Conservation (phyloP, 2,888 invertebrate genomes). For the Coelopa pilipes region DNA sequence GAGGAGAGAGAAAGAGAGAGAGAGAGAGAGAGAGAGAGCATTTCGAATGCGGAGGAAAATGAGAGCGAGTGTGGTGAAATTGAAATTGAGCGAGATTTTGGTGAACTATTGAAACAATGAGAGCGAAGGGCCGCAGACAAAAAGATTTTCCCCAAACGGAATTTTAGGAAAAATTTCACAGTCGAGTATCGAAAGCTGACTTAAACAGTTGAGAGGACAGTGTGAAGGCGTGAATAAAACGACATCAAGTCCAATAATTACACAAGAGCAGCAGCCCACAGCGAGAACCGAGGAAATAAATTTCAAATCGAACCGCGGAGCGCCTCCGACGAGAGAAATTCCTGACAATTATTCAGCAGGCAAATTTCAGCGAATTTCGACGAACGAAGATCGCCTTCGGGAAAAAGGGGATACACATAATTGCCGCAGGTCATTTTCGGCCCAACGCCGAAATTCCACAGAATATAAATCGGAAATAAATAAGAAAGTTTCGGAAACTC, state of each 20-base stretch:
- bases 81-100: neutral
- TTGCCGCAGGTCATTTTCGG: neutral
- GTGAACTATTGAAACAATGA: too few relatives aligned
- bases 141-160: constrained; percentile 10
- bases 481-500: too few relatives aligned
- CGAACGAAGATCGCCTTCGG: too few relatives aligned
- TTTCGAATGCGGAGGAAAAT: neutral
- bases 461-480: too few relatives aligned
- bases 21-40: neutral
- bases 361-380: too few relatives aligned
- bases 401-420: too few relatives aligned
- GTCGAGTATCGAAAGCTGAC: constrained; percentile 48
- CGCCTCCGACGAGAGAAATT: too few relatives aligned
- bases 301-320: neutral
- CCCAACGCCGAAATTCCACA: neutral
- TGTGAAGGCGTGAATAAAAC: neutral
- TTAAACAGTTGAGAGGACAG: constrained; percentile 41
- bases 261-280: constrained; percentile 45
- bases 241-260: constrained; percentile 41
- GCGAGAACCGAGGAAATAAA: neutral
- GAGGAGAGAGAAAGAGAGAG: neutral
- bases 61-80: neutral
- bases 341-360: too few relatives aligned
- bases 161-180: constrained; percentile 22
- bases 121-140: neutral